These are phyloP conservation scores for Girardinus metallicus DNA, from an alignment of 2,797 vertebrate genomes.

Conservation along the genomic window DNA sequence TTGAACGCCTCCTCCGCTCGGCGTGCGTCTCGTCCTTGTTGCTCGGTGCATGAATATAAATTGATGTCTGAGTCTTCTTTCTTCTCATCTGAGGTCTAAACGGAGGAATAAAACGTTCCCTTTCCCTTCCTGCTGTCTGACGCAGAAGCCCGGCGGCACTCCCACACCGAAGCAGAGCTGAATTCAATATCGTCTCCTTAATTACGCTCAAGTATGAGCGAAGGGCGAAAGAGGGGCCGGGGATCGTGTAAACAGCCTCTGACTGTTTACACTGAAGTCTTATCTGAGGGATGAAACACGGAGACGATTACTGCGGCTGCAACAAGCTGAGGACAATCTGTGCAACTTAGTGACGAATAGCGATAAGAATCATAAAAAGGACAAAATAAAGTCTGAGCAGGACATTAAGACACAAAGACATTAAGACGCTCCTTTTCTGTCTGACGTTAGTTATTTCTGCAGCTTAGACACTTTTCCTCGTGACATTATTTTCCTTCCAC, in stretches of 20 bases:
- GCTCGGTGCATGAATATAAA: background rate
- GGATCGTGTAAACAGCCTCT: conserved; percentile 50
- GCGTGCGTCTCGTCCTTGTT: background rate
- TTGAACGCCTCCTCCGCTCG: background rate
- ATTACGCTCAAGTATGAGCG: conserved; percentile 45
- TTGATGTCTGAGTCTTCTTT: background rate
- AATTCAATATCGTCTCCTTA: conserved; percentile 50
- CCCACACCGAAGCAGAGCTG: conserved; percentile 27
- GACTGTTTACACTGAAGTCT: conserved; percentile 48
- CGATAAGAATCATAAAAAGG: background rate
- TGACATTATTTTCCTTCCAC: background rate
- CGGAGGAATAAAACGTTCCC: background rate
- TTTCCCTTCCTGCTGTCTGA: conserved; percentile 6
- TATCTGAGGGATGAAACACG: conserved; percentile 40
- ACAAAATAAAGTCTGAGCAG: background rate
- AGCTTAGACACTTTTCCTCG: background rate
- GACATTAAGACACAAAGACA: too few species aligned
- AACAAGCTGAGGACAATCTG: conserved; percentile 4
- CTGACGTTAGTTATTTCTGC: background rate
- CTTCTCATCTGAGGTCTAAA: background rate
- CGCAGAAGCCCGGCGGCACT: conserved; percentile 23
- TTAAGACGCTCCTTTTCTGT: too few species aligned
- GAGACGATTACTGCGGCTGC: background rate
- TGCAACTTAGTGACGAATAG: background rate
- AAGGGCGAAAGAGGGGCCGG: conserved; percentile 21